These are phyloP conservation scores for Gadopsis bispinosus DNA, from an alignment of 2,797 vertebrate genomes.

Conservation along the genomic window DNA sequence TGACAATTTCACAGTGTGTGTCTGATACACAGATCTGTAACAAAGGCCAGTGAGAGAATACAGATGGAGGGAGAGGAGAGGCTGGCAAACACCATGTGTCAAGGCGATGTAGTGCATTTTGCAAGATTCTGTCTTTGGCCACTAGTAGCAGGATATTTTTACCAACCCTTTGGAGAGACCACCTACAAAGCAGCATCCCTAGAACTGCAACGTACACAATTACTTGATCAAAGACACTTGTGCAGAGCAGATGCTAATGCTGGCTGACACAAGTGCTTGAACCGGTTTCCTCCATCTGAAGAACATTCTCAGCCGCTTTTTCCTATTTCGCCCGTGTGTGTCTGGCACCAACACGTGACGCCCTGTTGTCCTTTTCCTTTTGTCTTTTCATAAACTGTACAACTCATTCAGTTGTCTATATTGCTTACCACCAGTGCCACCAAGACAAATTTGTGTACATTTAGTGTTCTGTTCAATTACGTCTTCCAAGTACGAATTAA, in stretches of 20 bases:
- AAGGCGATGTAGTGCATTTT: constrained; percentile 5
- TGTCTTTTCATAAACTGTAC: neutral
- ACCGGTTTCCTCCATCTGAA: constrained; percentile 11
- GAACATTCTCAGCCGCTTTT: constrained; percentile 3
- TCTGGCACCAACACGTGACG: neutral
- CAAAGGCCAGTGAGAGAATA: constrained; percentile 15
- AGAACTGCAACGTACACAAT: neutral
- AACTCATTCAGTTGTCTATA: neutral
- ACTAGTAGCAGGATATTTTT: neutral
- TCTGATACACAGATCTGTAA: constrained; percentile 22
- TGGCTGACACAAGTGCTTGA: constrained; percentile 12
- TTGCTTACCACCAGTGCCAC: neutral
- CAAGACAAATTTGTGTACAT: neutral
- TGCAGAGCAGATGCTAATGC: constrained; percentile 6
- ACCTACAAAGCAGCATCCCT: neutral
- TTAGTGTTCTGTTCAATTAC: neutral
- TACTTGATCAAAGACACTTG: constrained; percentile 1
- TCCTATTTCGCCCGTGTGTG: neutral
- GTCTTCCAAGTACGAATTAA: neutral
- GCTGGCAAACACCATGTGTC: neutral
- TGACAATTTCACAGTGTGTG: constrained; percentile 9
- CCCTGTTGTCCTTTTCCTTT: neutral
- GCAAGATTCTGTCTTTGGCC: neutral
- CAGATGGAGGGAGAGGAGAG: constrained; percentile 15
- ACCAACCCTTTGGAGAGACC: neutral